Evolutionary conservation across 2,113 vertebrate species (phyloP).

Genomic region (Rhagologus leucostigma): DNA sequence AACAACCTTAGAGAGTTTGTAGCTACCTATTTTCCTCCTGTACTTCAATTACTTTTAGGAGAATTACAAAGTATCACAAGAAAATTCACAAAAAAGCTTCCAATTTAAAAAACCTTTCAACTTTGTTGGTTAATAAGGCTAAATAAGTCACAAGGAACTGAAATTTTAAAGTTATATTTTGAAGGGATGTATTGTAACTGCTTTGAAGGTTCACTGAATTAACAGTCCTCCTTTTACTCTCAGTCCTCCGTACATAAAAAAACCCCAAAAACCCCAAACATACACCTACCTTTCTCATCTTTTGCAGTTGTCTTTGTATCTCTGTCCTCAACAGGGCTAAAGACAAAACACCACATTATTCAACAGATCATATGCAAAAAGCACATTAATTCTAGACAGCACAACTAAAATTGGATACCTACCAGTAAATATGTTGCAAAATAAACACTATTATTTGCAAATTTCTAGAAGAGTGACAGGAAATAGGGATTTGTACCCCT

Average conservation of each 20-base stretch:
- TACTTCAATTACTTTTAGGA: neutral
- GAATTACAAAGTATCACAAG: neutral
- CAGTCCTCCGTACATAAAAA: neutral
- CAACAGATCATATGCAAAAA: neutral
- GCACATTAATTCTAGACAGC: neutral
- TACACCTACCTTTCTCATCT: conserved; percentile 87
- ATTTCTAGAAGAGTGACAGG: conserved; percentile 54
- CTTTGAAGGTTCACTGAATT: neutral
- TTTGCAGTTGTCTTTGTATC: conserved; percentile 78
- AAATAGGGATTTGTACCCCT: conserved; percentile 36
- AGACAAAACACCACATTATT: conserved; percentile 74
- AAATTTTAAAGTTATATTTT: neutral
- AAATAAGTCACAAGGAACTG: neutral
- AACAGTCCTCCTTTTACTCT: neutral
- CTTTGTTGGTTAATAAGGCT: neutral
- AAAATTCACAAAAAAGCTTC: neutral
- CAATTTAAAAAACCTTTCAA: neutral
- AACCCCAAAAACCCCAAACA: fast-evolving
- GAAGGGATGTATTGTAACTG: neutral
- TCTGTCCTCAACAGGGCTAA: conserved; percentile 80
- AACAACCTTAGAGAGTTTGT: neutral
- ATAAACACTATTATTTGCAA: conserved; percentile 50
- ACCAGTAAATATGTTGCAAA: conserved; percentile 70
- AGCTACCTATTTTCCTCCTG: neutral
- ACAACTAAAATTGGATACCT: conserved; percentile 68